phyloP scores from a whole-genome alignment of 2,113 vertebrate genomes.

The Halcyon malimbica region DNA sequence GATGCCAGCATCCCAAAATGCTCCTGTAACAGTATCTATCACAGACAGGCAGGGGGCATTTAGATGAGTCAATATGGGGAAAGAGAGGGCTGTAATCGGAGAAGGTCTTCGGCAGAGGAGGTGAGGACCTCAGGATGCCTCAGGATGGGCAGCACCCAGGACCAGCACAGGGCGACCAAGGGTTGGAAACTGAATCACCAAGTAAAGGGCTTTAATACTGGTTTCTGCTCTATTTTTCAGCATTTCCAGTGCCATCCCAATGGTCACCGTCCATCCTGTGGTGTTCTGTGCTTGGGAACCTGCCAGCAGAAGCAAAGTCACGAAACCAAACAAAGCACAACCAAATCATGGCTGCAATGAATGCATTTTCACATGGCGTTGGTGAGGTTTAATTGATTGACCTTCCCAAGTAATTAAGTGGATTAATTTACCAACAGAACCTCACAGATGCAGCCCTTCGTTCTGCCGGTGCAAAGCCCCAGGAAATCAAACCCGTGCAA shows the following conservation, averaged over 20 bases:
- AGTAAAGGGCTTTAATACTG: neutral
- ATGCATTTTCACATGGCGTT: rapidly evolving
- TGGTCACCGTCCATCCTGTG: rapidly evolving
- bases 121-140: too few relatives aligned
- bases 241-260: neutral
- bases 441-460: neutral
- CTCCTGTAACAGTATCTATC: neutral
- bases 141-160: neutral
- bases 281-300: neutral
- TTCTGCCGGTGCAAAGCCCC: neutral
- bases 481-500: neutral
- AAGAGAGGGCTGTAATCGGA: neutral
- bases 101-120: neutral
- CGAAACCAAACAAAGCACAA: rapidly evolving
- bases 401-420: neutral
- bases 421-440: neutral
- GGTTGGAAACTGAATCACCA: neutral
- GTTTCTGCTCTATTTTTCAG: neutral
- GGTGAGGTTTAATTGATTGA: neutral
- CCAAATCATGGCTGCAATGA: rapidly evolving
- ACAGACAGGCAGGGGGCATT: neutral
- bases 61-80: neutral
- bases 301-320: neutral
- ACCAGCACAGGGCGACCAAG: rapidly evolving
- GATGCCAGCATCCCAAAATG: slow-evolving; percentile 3